Percentiles rank a stretch among this genome's conserved stretches.
phyloP scores from a whole-genome alignment of 2,113 vertebrate genomes.

The Psilopogon haemacephalus region DNA sequence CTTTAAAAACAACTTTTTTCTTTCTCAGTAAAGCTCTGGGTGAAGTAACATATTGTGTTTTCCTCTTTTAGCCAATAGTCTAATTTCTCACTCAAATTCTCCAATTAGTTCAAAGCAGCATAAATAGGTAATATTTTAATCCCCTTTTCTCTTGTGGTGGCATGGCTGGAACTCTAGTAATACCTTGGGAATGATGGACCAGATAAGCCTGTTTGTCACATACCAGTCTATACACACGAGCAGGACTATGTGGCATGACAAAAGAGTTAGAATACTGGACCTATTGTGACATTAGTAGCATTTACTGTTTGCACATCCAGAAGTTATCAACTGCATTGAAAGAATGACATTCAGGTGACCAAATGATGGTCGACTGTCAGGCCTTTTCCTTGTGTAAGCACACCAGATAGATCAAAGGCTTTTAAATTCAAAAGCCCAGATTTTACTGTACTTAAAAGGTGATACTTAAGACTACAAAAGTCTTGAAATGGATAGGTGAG shows the following conservation, averaged over 20 bases:
- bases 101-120: too few relatives aligned
- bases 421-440: not conserved
- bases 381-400: not conserved
- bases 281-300: not conserved
- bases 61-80: too few relatives aligned
- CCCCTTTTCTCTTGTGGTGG: not conserved
- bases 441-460: not conserved
- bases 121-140: not conserved
- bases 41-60: too few relatives aligned
- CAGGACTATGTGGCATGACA: not conserved
- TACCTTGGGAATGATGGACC: not conserved
- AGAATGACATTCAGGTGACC: not conserved
- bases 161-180: not conserved
- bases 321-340: not conserved
- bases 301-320: not conserved
- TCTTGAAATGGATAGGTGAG: not conserved
- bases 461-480: not conserved
- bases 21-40: too few relatives aligned
- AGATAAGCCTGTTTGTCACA: not conserved
- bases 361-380: not conserved
- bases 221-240: accelerated
- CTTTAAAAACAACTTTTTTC: too few relatives aligned
- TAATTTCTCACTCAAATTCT: too few relatives aligned
- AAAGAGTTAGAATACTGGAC: not conserved
- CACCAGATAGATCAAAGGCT: not conserved